Conservation (phyloP, 2,113 vertebrate genomes). For the Orthochromis indermauri region DNA sequence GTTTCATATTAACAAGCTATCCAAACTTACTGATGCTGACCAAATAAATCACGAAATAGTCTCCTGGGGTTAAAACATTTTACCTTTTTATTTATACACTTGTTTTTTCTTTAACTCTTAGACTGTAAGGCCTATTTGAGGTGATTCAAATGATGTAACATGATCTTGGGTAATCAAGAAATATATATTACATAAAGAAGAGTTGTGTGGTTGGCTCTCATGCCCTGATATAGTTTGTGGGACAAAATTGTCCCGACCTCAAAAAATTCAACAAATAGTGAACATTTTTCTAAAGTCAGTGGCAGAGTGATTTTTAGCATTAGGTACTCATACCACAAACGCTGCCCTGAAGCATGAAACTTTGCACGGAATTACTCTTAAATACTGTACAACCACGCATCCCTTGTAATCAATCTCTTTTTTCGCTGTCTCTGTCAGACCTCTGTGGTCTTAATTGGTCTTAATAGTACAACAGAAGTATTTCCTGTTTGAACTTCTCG, state of each 20-base stretch:
- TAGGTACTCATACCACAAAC: neutral
- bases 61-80: neutral
- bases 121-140: neutral
- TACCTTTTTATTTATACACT: neutral
- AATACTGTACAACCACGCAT: neutral
- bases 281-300: neutral
- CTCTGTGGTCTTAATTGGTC: conserved; percentile 54
- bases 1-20: neutral
- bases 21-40: neutral
- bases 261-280: neutral
- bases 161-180: neutral
- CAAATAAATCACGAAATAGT: neutral
- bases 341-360: neutral
- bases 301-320: neutral
- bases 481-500: conserved; percentile 82
- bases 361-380: neutral
- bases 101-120: neutral
- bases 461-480: conserved; percentile 75
- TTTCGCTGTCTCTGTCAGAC: conserved; percentile 33
- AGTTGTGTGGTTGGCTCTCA: neutral
- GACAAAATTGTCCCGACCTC: neutral
- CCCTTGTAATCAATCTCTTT: conserved; percentile 31
- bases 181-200: neutral
- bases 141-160: neutral
- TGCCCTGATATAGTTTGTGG: neutral